Evolutionary conservation across 2,888 invertebrate species (phyloP).

Genomic region (Crossocerus cetratus): DNA sequence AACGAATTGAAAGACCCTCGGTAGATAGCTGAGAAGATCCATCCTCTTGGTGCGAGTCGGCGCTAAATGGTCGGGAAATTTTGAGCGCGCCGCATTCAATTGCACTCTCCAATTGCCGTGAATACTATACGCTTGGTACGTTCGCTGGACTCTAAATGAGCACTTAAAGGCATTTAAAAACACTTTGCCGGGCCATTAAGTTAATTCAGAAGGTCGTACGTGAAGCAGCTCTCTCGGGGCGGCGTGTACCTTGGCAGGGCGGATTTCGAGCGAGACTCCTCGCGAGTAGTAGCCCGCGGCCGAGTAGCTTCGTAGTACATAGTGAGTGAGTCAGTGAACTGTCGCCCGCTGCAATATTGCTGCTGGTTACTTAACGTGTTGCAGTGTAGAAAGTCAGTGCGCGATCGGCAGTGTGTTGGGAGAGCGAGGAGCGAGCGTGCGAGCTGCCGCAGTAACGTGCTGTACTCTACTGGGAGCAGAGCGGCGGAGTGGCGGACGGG

Average conservation of each 20-base stretch:
- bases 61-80: not conserved
- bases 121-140: too few relatives aligned
- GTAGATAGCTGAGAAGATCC: too few relatives aligned
- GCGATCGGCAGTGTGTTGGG: constrained; percentile 12
- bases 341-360: constrained; percentile 29
- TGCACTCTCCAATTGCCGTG: not conserved
- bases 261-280: constrained; percentile 12
- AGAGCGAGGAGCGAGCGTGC: constrained; percentile 1
- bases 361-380: constrained; percentile 50
- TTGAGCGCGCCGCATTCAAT: constrained; percentile 7
- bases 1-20: too few relatives aligned
- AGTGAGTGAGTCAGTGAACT: constrained; percentile 56
- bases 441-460: constrained; percentile 6
- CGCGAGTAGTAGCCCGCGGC: constrained; percentile 11
- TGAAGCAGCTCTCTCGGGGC: constrained; percentile 1
- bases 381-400: constrained; percentile 51
- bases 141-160: not conserved
- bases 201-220: constrained; percentile 23
- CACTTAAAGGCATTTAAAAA: constrained; percentile 10
- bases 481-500: not conserved
- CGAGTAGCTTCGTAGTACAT: constrained; percentile 19
- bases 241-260: constrained; percentile 13
- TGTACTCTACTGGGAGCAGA: not conserved
- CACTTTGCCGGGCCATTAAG: not conserved
- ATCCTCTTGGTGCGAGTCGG: too few relatives aligned